These are phyloP conservation scores for Poeciliopsis turrubarensis DNA, from an alignment of 2,113 vertebrate species.

Conservation along the genomic window DNA sequence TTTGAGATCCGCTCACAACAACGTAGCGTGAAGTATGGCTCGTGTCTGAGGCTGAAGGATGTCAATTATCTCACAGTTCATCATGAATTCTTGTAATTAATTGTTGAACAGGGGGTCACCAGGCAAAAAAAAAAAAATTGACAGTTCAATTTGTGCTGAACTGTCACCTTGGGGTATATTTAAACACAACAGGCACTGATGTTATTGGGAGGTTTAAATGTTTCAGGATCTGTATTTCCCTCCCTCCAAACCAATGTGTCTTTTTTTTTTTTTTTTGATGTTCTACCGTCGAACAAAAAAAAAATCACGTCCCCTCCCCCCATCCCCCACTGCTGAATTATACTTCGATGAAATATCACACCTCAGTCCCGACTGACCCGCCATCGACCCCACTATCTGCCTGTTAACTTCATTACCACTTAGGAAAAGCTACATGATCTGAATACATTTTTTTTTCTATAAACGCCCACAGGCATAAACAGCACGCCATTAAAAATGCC, in stretches of 20 bases:
- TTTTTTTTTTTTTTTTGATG: conserved; percentile 15
- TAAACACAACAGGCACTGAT: conserved; percentile 2
- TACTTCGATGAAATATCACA: conserved; percentile 31
- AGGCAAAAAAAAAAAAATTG: conserved; percentile 19
- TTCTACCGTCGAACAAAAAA: conserved; percentile 24
- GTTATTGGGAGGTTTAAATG: neutral
- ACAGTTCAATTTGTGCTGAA: conserved; percentile 6
- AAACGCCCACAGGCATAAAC: conserved; percentile 22
- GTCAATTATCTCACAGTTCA: conserved; percentile 23
- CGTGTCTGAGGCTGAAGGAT: conserved; percentile 31
- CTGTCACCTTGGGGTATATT: neutral
- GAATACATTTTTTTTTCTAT: conserved; percentile 27
- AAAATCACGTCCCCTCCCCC: conserved; percentile 19
- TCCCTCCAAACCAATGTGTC: neutral
- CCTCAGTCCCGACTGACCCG: conserved; percentile 1
- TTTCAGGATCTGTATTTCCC: neutral
- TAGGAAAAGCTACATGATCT: conserved; percentile 20
- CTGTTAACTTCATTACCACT: conserved; percentile 54
- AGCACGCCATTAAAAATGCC: conserved; percentile 49
- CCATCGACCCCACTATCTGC: conserved; percentile 57
- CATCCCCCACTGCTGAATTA: neutral
- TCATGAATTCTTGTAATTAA: conserved; percentile 18
- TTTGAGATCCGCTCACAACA: conserved; percentile 28
- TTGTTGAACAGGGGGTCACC: conserved; percentile 6
- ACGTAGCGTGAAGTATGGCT: conserved; percentile 25